phyloP scores from a whole-genome alignment of 1,140 invertebrate species.

The Acromyrmex heyeri region DNA sequence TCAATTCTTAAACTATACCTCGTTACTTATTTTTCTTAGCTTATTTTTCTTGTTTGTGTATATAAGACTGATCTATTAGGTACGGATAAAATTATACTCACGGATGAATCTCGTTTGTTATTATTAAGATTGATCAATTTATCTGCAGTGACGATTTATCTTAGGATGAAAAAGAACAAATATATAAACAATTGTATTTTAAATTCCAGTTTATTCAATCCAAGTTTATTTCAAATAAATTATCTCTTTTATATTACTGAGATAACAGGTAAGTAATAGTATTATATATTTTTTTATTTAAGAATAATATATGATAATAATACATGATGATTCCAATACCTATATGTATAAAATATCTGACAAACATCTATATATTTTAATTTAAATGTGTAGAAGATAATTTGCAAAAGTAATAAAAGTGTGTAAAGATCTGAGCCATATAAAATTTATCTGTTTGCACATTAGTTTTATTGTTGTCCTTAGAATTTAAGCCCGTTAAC shows the following conservation, averaged over 20 bases:
- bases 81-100: conserved; percentile 63
- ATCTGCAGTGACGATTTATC: conserved; percentile 13
- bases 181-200: conserved; percentile 41
- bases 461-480: neutral
- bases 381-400: neutral
- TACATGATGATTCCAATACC: too few relatives aligned
- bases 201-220: conserved; percentile 27
- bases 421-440: neutral
- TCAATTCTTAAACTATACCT: neutral
- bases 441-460: conserved; percentile 29
- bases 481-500: neutral
- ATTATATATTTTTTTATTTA: neutral
- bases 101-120: conserved; percentile 65
- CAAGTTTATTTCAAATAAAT: neutral
- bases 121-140: conserved; percentile 34
- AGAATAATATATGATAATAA: too few relatives aligned
- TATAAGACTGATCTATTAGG: conserved; percentile 76
- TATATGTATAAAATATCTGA: neutral
- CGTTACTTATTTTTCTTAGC: neutral
- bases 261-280: conserved; percentile 48
- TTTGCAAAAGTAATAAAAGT: neutral
- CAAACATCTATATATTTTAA: neutral
- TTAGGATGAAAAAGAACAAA: conserved; percentile 15
- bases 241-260: neutral
- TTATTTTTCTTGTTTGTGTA: conserved; percentile 63